Evolutionary conservation across 2,797 vertebrate genomes (phyloP).

Genomic region (Gadopsis bispinosus): DNA sequence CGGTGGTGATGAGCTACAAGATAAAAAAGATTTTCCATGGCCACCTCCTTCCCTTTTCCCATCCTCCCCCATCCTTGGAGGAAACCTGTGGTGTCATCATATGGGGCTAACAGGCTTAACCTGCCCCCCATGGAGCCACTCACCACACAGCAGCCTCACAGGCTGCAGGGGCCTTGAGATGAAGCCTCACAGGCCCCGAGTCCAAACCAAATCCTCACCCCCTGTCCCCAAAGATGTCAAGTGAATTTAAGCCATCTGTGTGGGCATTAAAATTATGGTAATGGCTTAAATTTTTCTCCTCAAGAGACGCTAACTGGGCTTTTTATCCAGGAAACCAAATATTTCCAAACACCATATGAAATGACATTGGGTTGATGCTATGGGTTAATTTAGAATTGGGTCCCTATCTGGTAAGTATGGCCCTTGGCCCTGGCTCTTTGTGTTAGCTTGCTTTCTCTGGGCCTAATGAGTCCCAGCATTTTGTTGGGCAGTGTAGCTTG

Average conservation of each 20-base stretch:
- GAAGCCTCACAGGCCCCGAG: conserved; percentile 32
- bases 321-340: conserved; percentile 41
- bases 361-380: conserved; percentile 32
- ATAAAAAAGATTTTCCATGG: conserved; percentile 47
- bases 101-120: conserved; percentile 74
- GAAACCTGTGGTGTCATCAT: conserved; percentile 54
- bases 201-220: conserved; percentile 53
- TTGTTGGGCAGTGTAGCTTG: conserved; percentile 39
- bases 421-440: conserved; percentile 49
- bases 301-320: neutral
- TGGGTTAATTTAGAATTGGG: conserved; percentile 45
- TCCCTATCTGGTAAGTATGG: conserved; percentile 47
- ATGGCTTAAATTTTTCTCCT: conserved; percentile 3
- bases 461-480: conserved; percentile 51
- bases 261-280: conserved; percentile 47
- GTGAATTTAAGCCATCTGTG: conserved; percentile 54
- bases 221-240: conserved; percentile 38
- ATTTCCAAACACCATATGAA: conserved; percentile 25
- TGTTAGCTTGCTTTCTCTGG: conserved; percentile 47
- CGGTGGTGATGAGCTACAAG: conserved; percentile 28
- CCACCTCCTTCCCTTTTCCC: conserved; percentile 6
- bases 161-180: conserved; percentile 46
- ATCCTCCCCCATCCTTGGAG: conserved; percentile 14
- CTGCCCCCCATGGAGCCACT: conserved; percentile 61
- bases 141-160: conserved; percentile 49